Evolutionary conservation across 2,888 invertebrate species (phyloP).

Genomic region (Lissonota sp.): DNA sequence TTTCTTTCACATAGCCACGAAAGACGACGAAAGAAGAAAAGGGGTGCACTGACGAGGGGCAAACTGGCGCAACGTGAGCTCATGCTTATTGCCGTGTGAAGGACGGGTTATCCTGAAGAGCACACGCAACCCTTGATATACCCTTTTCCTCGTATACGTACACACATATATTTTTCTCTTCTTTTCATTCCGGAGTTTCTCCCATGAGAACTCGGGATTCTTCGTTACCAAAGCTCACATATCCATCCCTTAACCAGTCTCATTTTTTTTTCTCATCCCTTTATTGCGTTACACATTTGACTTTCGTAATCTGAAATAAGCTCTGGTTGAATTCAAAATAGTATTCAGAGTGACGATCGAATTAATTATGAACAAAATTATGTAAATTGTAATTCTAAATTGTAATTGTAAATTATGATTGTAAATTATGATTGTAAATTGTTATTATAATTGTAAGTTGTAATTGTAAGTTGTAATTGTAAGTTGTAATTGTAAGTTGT

Average conservation of each 20-base stretch:
- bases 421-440: too few species aligned
- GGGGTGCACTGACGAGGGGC: constrained; percentile 15
- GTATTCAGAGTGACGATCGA: too few species aligned
- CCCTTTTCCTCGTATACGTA: constrained; percentile 6
- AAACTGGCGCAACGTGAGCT: constrained; percentile 32
- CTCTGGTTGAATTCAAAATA: neutral
- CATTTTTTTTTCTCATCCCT: constrained; percentile 11
- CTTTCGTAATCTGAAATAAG: neutral
- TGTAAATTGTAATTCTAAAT: too few species aligned
- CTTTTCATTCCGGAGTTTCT: constrained; percentile 19
- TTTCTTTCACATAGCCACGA: constrained; percentile 33
- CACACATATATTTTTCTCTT: constrained; percentile 34
- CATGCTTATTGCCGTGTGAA: constrained; percentile 27
- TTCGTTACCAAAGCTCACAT: constrained; percentile 18
- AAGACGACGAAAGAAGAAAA: constrained; percentile 16
- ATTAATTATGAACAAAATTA: too few species aligned
- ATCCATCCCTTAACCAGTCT: neutral
- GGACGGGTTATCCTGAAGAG: constrained; percentile 51
- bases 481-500: too few species aligned
- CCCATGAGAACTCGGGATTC: constrained; percentile 21
- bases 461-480: too few species aligned
- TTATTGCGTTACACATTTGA: neutral
- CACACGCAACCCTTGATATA: constrained; percentile 42
- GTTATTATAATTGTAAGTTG: too few species aligned
- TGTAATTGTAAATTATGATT: too few species aligned